Evolutionary conservation across 1,140 invertebrate species (phyloP).

Genomic region (Tetramorium simillimum): DNA sequence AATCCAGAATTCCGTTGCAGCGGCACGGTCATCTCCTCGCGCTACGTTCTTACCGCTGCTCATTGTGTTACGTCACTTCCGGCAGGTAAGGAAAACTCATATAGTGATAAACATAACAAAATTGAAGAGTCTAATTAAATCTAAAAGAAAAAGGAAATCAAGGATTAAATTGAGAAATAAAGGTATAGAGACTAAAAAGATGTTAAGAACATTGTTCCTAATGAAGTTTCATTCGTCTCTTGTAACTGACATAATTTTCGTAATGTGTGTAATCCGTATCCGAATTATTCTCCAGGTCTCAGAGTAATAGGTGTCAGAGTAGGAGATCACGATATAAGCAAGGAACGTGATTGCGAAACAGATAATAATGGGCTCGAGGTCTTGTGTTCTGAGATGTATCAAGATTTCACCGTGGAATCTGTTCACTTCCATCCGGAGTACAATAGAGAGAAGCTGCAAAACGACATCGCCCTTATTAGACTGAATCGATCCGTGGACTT

Average conservation of each 20-base stretch:
- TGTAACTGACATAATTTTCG: too few species aligned
- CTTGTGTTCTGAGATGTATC: too few species aligned
- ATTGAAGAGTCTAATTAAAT: neutral
- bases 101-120: neutral
- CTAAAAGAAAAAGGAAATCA: neutral
- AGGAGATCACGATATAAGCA: too few species aligned
- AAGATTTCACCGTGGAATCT: constrained; percentile 87
- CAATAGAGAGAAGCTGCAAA: constrained; percentile 78
- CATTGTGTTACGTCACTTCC: constrained; percentile 87
- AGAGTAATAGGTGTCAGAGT: too few species aligned
- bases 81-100: constrained; percentile 54
- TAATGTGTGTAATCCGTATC: too few species aligned
- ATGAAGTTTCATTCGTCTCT: neutral
- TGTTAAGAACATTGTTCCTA: constrained; percentile 48
- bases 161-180: neutral
- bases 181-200: neutral
- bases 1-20: constrained; percentile 87
- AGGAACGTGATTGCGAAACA: too few species aligned
- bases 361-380: too few species aligned
- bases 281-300: too few species aligned
- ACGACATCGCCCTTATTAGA: constrained; percentile 89
- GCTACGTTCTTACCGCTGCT: constrained; percentile 90
- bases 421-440: constrained; percentile 87
- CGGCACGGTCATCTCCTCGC: constrained; percentile 88
- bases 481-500: constrained; percentile 85